Percentiles rank a stretch among this genome's conserved stretches.
phyloP scores from a whole-genome alignment of 2,113 vertebrate genomes.

The Malurus cyaneus region DNA sequence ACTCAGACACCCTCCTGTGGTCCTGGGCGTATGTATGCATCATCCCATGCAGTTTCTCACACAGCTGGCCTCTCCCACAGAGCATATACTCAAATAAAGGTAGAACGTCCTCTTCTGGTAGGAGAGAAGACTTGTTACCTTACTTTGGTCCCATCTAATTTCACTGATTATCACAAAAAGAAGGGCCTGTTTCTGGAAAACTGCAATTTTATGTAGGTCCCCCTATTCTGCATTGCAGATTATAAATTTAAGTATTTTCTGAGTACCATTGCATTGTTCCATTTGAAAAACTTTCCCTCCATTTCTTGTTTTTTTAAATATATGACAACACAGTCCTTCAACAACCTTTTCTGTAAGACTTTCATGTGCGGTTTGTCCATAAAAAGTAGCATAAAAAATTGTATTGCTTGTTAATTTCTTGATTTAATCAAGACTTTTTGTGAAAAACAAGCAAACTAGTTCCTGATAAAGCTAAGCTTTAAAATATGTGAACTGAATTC shows the following conservation, averaged over 20 bases:
- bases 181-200: neutral
- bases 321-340: neutral
- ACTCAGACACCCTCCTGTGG: neutral
- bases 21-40: neutral
- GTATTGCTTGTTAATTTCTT: neutral
- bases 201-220: neutral
- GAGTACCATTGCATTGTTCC: neutral
- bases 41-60: neutral
- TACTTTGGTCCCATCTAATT: neutral
- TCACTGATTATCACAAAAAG: neutral
- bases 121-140: neutral
- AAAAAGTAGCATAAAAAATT: neutral
- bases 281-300: neutral
- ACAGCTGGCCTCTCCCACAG: neutral
- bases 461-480: neutral
- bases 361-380: neutral
- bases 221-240: neutral
- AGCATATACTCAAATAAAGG: neutral
- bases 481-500: neutral
- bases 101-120: slow-evolving; percentile 41
- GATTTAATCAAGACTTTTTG: neutral
- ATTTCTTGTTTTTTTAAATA: no score
- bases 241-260: neutral
- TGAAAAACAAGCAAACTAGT: neutral
- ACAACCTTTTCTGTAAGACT: neutral